phyloP scores from a whole-genome alignment of 2,888 invertebrate species.

The Drosophila multiciliata region DNA sequence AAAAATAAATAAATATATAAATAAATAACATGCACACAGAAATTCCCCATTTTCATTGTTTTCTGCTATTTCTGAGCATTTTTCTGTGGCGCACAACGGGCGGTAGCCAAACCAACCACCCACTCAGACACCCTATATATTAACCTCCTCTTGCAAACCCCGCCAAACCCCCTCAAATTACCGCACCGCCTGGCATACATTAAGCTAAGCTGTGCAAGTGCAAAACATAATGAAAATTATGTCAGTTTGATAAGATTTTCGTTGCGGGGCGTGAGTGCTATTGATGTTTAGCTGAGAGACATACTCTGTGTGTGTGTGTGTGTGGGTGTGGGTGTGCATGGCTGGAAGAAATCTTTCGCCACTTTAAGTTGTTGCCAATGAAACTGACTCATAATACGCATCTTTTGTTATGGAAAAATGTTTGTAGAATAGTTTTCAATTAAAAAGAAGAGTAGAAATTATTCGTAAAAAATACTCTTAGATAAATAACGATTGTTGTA shows the following conservation, averaged over 20 bases:
- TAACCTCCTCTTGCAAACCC: neutral
- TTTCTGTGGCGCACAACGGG: slow-evolving; percentile 25
- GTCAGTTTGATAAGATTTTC: slow-evolving; percentile 76
- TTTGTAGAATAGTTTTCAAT: neutral
- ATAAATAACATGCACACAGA: neutral
- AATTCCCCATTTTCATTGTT: slow-evolving; percentile 36
- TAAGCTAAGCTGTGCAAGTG: slow-evolving; percentile 72
- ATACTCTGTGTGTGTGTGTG: slow-evolving; percentile 8
- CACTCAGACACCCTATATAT: neutral
- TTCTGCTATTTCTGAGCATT: slow-evolving; percentile 53
- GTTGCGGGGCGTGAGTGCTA: slow-evolving; percentile 40
- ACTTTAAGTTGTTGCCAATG: slow-evolving; percentile 33
- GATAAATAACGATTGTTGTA: neutral
- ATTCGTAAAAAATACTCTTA: neutral
- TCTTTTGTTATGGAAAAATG: neutral
- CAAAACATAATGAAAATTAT: slow-evolving; percentile 79
- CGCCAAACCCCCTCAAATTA: neutral
- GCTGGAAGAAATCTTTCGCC: slow-evolving; percentile 53
- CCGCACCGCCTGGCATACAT: slow-evolving; percentile 46
- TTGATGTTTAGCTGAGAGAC: slow-evolving; percentile 19
- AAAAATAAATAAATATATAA: neutral
- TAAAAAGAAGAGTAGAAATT: neutral
- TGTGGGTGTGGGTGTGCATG: slow-evolving; percentile 11
- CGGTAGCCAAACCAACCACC: slow-evolving; percentile 15
- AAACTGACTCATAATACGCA: slow-evolving; percentile 7